phyloP scores from a whole-genome alignment of 2,797 vertebrate species.

The Pangasius larnaudii region DNA sequence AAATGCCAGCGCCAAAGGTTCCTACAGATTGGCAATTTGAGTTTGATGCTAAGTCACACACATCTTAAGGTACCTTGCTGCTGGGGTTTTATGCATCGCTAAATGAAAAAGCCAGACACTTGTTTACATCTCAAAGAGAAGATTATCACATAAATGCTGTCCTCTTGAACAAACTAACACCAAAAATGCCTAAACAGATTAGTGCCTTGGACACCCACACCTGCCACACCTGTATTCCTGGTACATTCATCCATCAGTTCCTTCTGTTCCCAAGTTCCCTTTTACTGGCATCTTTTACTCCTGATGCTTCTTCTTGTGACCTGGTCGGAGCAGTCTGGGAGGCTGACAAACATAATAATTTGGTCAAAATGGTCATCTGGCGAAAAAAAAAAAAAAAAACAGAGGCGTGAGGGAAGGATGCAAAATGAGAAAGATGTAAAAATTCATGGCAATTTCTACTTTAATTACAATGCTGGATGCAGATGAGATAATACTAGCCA shows the following conservation, averaged over 20 bases:
- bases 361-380: neutral
- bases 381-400: neutral
- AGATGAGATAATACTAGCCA: neutral
- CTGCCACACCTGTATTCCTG: neutral
- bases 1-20: neutral
- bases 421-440: neutral
- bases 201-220: neutral
- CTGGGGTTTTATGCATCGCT: neutral
- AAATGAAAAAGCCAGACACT: neutral
- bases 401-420: neutral
- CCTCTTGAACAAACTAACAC: neutral
- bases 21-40: neutral
- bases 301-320: neutral
- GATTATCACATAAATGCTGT: constrained; percentile 17
- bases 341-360: neutral
- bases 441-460: neutral
- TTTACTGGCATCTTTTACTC: neutral
- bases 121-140: neutral
- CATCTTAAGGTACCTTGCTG: neutral
- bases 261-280: neutral
- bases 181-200: neutral
- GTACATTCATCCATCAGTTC: neutral
- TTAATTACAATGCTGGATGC: neutral
- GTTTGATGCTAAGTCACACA: constrained; percentile 5
- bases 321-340: neutral